phyloP scores from a whole-genome alignment of 2,113 vertebrate species.

The Cryptoleucopteryx plumbea region DNA sequence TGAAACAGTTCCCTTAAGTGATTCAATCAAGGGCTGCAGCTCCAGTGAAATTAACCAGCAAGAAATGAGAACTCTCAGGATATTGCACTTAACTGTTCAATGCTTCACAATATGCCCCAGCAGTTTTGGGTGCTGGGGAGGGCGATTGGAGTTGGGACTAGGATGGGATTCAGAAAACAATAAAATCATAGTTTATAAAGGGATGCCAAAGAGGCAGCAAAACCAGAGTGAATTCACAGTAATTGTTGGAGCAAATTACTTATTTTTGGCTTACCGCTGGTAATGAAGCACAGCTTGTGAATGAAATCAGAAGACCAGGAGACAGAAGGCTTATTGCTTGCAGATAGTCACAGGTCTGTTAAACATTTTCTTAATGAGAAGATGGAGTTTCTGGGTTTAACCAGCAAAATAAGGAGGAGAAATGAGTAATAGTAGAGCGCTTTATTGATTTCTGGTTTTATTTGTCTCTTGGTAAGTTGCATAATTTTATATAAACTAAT shows the following conservation, averaged over 20 bases:
- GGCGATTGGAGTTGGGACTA: background rate
- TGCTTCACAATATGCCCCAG: background rate
- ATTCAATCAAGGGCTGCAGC: background rate
- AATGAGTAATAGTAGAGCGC: background rate
- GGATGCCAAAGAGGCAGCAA: background rate
- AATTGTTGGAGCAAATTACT: background rate
- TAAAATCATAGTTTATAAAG: background rate
- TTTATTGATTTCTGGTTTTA: background rate
- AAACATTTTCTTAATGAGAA: background rate
- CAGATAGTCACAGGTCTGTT: background rate
- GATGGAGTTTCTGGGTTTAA: background rate
- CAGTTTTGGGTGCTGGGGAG: background rate
- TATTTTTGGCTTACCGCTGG: background rate
- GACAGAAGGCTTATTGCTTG: slow-evolving; percentile 3
- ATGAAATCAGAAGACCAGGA: background rate
- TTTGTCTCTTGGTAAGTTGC: background rate
- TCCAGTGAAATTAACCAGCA: background rate
- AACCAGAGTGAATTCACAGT: background rate
- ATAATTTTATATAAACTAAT: background rate
- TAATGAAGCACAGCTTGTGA: background rate
- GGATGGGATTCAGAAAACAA: background rate
- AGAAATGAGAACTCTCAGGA: background rate
- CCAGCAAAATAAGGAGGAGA: background rate
- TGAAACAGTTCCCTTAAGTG: background rate
- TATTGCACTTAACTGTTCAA: background rate